These are phyloP conservation scores for Erynnis tages DNA, from an alignment of 2,888 invertebrate genomes.

Conservation along the genomic window DNA sequence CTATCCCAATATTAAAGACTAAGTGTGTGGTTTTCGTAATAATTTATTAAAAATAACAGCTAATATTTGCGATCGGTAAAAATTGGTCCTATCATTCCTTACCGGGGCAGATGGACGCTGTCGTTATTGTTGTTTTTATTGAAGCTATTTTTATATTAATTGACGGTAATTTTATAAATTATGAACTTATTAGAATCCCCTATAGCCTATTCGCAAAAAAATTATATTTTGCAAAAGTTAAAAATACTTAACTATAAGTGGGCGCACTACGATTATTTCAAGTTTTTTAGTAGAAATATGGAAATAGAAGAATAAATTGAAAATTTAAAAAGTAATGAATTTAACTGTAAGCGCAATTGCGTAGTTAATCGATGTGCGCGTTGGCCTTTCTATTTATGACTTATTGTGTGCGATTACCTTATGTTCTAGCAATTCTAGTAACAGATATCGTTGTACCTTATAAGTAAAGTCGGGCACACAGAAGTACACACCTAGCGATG, in stretches of 20 bases:
- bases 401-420: slow-evolving; percentile 29
- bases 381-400: slow-evolving; percentile 17
- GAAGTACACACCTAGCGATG: slow-evolving; percentile 72
- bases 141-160: slow-evolving; percentile 33
- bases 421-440: slow-evolving; percentile 27
- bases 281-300: not conserved
- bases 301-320: not conserved
- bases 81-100: slow-evolving; percentile 85
- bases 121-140: slow-evolving; percentile 45
- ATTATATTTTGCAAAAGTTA: slow-evolving; percentile 33
- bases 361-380: slow-evolving; percentile 4
- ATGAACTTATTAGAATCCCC: slow-evolving; percentile 16
- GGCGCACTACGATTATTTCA: not conserved
- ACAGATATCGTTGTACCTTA: slow-evolving; percentile 43
- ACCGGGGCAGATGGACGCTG: slow-evolving; percentile 68
- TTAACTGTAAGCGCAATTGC: not conserved
- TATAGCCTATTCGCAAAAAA: slow-evolving; percentile 27
- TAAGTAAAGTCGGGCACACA: slow-evolving; percentile 68
- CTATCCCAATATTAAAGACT: slow-evolving; percentile 55
- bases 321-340: not conserved
- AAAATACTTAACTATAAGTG: too few species aligned
- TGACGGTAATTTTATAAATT: slow-evolving; percentile 28
- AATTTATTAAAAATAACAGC: slow-evolving; percentile 44
- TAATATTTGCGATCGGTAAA: slow-evolving; percentile 78
- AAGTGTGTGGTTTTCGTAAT: slow-evolving; percentile 44